These are phyloP conservation scores for Mactromeris polynyma DNA, from an alignment of 2,888 invertebrate species.

Conservation along the genomic window DNA sequence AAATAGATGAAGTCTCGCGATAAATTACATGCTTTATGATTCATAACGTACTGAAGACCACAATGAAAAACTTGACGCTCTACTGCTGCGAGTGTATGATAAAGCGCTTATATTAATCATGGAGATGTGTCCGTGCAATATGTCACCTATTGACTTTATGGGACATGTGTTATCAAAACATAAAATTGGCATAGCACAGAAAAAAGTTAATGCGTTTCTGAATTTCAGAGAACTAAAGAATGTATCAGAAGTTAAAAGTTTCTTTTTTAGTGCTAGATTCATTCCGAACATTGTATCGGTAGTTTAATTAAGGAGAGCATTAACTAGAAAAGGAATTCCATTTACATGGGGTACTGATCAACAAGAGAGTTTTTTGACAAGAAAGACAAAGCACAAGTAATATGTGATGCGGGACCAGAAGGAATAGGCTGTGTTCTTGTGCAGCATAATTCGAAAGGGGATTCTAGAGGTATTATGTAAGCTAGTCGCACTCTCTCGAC, in stretches of 20 bases:
- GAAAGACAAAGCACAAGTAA: constrained; percentile 41
- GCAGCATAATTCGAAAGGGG: constrained; percentile 37
- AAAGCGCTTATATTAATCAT: constrained; percentile 57
- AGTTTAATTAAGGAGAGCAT: constrained; percentile 71
- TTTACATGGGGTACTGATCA: constrained; percentile 28
- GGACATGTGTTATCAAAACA: constrained; percentile 58
- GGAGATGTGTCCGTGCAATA: constrained; percentile 60
- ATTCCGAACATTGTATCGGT: constrained; percentile 71
- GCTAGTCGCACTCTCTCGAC: constrained; percentile 51
- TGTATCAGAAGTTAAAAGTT: constrained; percentile 73
- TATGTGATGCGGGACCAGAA: constrained; percentile 59
- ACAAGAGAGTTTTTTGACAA: constrained; percentile 40
- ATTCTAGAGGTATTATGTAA: constrained; percentile 52
- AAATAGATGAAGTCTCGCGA: constrained; percentile 70
- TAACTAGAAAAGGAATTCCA: constrained; percentile 59
- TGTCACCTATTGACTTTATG: constrained; percentile 57
- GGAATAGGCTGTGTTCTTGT: constrained; percentile 58
- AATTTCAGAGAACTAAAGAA: constrained; percentile 48
- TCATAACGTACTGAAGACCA: constrained; percentile 66
- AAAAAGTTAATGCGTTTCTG: neutral
- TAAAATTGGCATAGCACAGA: neutral
- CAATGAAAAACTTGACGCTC: constrained; percentile 30
- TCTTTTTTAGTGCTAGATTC: constrained; percentile 71
- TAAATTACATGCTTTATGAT: constrained; percentile 77
- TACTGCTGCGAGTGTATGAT: constrained; percentile 41